A percentile compares a stretch with the other conserved stretches of the same genome.
These are phyloP conservation scores for Coremacera marginata DNA, from an alignment of 2,888 invertebrate genomes.

Conservation along the genomic window DNA sequence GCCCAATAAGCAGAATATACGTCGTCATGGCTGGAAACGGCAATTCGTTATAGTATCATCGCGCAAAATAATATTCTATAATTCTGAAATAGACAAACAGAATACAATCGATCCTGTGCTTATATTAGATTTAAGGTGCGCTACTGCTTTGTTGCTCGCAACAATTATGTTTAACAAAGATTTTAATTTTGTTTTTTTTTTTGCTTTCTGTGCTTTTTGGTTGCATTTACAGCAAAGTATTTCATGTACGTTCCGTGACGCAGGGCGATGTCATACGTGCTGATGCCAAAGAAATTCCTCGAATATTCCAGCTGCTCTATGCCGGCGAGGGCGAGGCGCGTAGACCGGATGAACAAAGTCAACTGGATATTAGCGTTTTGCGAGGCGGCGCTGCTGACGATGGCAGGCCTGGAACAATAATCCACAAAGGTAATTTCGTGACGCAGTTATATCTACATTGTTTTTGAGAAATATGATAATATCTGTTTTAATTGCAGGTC, in stretches of 20 bases:
- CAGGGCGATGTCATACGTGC: slow-evolving; percentile 99
- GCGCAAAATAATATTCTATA: slow-evolving; percentile 97
- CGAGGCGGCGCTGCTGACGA: slow-evolving; percentile 68
- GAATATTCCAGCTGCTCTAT: slow-evolving; percentile 97
- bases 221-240: slow-evolving; percentile 86
- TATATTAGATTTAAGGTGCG: slow-evolving; percentile 94
- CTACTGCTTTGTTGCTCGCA: slow-evolving; percentile 6
- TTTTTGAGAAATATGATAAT: neutral
- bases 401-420: slow-evolving; percentile 65
- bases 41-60: slow-evolving; percentile 98
- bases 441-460: no score
- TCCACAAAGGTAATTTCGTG: slow-evolving; percentile 64
- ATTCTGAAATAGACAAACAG: slow-evolving; percentile 92
- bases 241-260: slow-evolving; percentile 98
- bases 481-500: slow-evolving; percentile 73
- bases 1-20: slow-evolving; percentile 95
- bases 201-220: slow-evolving; percentile 13
- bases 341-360: slow-evolving; percentile 78
- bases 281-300: slow-evolving; percentile 98
- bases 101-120: slow-evolving; percentile 91
- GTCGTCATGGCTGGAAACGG: slow-evolving; percentile 95
- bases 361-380: slow-evolving; percentile 72
- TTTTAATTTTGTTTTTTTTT: neutral
- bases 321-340: slow-evolving; percentile 96
- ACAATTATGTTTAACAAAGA: neutral